Percentiles rank a stretch among this genome's conserved stretches.
These are phyloP conservation scores for Anabacerthia variegaticeps DNA, from an alignment of 2,797 vertebrate genomes.

Conservation along the genomic window DNA sequence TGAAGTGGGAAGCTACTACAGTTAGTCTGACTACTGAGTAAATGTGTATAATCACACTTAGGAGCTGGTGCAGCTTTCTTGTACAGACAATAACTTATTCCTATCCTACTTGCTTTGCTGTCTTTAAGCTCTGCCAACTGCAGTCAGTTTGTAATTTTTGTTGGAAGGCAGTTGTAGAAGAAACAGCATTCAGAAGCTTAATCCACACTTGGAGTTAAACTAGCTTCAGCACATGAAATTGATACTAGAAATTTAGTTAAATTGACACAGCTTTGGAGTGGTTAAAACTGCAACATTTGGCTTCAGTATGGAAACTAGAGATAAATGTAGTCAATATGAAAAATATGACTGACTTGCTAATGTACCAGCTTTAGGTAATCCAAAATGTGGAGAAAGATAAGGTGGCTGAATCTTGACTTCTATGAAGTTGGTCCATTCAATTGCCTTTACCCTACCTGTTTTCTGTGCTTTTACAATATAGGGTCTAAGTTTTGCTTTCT, in stretches of 20 bases:
- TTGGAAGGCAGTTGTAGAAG: not conserved
- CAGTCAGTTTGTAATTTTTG: not conserved
- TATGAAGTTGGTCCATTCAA: accelerated
- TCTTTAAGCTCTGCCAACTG: constrained; percentile 14
- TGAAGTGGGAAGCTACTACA: constrained; percentile 61
- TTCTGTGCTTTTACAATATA: not conserved
- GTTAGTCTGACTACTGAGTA: constrained; percentile 51
- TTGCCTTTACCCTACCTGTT: not conserved
- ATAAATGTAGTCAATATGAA: not conserved
- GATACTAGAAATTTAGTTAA: not conserved
- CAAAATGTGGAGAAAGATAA: not conserved
- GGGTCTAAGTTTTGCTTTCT: not conserved
- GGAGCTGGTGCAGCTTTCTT: not conserved
- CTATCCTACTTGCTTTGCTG: not conserved
- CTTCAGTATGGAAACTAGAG: not conserved
- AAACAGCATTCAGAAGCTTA: not conserved
- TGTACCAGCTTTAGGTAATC: not conserved
- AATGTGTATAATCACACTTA: constrained; percentile 29
- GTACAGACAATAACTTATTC: constrained; percentile 40
- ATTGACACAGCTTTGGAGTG: not conserved
- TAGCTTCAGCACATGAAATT: not conserved
- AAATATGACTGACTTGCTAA: not conserved
- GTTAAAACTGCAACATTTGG: not conserved
- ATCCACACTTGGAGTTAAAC: not conserved
- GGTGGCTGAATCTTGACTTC: not conserved